These are phyloP conservation scores for Centropyge bicolor DNA, from an alignment of 2,797 vertebrate species.

Conservation along the genomic window DNA sequence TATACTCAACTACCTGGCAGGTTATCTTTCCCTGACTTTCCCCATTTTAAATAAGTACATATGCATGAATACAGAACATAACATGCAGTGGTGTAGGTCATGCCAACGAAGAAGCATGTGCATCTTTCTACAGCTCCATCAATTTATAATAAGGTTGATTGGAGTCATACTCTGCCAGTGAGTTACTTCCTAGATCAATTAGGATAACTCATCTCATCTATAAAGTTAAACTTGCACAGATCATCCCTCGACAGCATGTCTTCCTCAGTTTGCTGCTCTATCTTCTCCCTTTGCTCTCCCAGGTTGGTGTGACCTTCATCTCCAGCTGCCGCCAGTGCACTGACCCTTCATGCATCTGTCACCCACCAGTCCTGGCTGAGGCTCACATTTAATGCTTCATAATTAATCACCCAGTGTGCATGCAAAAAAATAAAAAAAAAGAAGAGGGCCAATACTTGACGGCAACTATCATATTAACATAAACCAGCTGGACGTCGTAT, in stretches of 20 bases:
- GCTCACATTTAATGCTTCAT: conserved; percentile 67
- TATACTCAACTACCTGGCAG: not conserved
- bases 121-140: conserved; percentile 20
- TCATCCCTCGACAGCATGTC: conserved; percentile 26
- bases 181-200: conserved; percentile 24
- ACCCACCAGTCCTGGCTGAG: conserved; percentile 70
- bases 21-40: not conserved
- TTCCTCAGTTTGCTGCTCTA: conserved; percentile 60
- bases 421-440: conserved; percentile 28
- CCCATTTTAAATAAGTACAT: not conserved
- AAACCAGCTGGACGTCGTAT: conserved; percentile 78
- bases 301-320: conserved; percentile 83
- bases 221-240: conserved; percentile 24
- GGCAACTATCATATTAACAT: conserved; percentile 67
- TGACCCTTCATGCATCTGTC: conserved; percentile 83
- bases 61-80: not conserved
- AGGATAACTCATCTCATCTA: conserved; percentile 37
- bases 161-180: conserved; percentile 31
- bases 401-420: conserved; percentile 80
- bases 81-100: not conserved
- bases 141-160: conserved; percentile 22
- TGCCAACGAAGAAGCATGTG: not conserved
- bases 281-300: conserved; percentile 55
- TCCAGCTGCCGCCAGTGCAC: conserved; percentile 83
- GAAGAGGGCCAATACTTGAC: conserved; percentile 50